phyloP scores from a whole-genome alignment of 1,140 invertebrate genomes.

The Drosophila prosaltans region DNA sequence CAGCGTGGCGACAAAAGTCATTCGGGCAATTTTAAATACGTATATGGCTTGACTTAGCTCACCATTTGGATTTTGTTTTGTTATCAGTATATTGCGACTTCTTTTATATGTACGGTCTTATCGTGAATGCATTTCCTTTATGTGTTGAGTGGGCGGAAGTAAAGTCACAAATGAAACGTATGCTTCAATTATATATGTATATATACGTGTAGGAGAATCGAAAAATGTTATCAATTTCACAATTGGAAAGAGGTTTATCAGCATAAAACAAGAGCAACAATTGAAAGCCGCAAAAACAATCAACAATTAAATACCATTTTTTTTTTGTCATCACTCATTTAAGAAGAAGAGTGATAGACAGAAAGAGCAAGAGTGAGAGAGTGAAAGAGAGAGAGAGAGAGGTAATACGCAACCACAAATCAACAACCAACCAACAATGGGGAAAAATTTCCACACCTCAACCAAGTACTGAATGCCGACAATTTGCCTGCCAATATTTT shows the following conservation, averaged over 20 bases:
- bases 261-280: conserved; percentile 21
- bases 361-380: background rate
- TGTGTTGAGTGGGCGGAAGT: conserved; percentile 36
- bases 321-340: conserved; percentile 10
- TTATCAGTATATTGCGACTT: background rate
- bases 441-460: conserved; percentile 26
- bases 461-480: conserved; percentile 35
- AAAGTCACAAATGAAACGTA: conserved; percentile 38
- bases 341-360: background rate
- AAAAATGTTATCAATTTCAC: conserved; percentile 52
- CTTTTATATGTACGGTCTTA: conserved; percentile 4
- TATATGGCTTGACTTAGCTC: conserved; percentile 1
- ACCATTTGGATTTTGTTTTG: conserved; percentile 8
- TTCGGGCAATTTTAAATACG: background rate
- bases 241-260: conserved; percentile 52
- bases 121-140: conserved; percentile 15
- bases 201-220: background rate
- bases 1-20: conserved; percentile 32
- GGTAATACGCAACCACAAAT: conserved; percentile 66
- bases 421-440: conserved; percentile 57
- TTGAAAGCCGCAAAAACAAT: conserved; percentile 49
- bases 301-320: conserved; percentile 74
- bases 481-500: conserved; percentile 76
- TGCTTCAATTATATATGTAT: background rate
- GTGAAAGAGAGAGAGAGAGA: conserved; percentile 27